Evolutionary conservation across 2,113 vertebrate species (phyloP), one percentile per base, ranked within the genome.

Genomic region (Osmerus eperlanus): DNA sequence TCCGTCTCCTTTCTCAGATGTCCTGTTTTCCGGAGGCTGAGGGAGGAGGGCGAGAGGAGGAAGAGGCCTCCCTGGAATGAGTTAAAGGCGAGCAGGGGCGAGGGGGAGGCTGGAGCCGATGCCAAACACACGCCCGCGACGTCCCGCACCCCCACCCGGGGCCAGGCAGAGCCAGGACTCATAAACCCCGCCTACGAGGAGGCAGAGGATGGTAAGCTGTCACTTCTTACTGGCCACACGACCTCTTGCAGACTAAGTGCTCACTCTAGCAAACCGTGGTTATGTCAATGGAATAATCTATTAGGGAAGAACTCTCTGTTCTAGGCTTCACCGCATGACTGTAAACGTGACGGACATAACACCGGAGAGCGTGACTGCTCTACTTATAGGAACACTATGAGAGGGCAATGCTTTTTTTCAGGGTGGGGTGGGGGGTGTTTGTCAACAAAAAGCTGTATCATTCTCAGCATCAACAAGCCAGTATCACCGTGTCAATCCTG

Each of bases 131-230:
- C 82, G 0, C 74, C 85, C 13, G 51, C 85, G 0, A 64, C 59
- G 7, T 72, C 86, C 54, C 86, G 88, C 68, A 82, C 82, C 23
- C 62, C 80, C 59, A 36, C 65, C 56, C 74, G 87, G 52, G 87
- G 86, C 61, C 84, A 74, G 41, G 87, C 92, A 0, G 94, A 96
- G 72, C 93, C 96, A 6, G 95, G 95, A 0, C 78, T 96, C 72
- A 92, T 96, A 56, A 96, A 96, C 82, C 95, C 94, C 64, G 94
- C 95, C 55, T 96, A 92, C 81, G 96, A 96, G 82, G 96, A 95
- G 89, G 88, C 89, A 62, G 96, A 97, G 77, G 95, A 96, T 68
- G 96, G 95, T 96, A 90, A 79, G 87, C 59, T 19, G 28, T 68
- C 55, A 68, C 55, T 65, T 80, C 55, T 28, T 72, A 47, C n/a